These are phyloP conservation scores for Scomber japonicus DNA, from an alignment of 2,113 vertebrate genomes.

Conservation along the genomic window DNA sequence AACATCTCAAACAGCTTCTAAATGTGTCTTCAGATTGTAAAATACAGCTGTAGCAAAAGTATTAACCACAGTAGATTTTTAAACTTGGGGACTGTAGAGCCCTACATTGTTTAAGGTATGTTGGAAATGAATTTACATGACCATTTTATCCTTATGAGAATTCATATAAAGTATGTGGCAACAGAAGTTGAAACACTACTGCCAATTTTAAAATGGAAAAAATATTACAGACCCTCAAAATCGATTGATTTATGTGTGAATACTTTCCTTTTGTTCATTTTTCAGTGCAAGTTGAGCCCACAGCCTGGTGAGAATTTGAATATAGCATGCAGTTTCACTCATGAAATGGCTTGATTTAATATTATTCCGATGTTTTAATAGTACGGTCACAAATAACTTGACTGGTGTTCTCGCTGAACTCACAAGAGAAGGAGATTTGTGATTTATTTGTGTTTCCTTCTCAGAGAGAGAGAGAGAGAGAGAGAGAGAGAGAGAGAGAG, in stretches of 20 bases:
- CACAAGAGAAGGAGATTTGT: neutral
- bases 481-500: no score
- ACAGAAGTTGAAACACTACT: neutral
- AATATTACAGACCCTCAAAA: neutral
- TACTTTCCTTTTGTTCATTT: neutral
- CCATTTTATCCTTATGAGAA: neutral
- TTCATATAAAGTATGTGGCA: neutral
- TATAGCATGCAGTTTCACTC: neutral
- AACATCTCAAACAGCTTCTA: no score
- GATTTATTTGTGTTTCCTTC: conserved; percentile 19
- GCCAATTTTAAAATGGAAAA: neutral
- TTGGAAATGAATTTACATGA: no score
- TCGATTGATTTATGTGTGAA: neutral
- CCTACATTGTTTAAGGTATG: neutral
- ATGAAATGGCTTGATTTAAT: neutral
- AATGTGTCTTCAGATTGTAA: no score
- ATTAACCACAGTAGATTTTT: neutral
- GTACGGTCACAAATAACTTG: neutral
- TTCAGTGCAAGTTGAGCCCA: neutral
- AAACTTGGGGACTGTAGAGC: neutral
- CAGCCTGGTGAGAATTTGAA: neutral
- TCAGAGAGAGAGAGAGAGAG: neutral
- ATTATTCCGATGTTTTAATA: conserved; percentile 1
- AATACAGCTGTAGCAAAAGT: no score
- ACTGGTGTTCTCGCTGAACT: conserved; percentile 13